phyloP scores from a whole-genome alignment of 2,113 vertebrate genomes.

The Microcebus lehilahytsara region DNA sequence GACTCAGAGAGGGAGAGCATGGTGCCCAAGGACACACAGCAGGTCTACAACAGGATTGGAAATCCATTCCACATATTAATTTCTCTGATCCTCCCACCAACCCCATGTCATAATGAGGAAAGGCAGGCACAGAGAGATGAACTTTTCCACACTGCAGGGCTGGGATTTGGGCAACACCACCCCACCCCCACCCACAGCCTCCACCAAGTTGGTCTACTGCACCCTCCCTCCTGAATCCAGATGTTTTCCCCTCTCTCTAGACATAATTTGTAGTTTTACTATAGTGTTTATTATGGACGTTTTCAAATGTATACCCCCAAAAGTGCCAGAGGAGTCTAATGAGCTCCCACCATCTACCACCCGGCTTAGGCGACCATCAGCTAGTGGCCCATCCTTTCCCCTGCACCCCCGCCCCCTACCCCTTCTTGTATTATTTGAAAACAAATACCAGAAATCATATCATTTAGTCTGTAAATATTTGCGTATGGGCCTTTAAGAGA shows the following conservation, averaged over 20 bases:
- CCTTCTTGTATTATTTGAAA: background rate
- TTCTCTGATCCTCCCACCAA: background rate
- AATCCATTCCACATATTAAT: fast-evolving
- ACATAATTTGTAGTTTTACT: background rate
- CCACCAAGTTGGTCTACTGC: background rate
- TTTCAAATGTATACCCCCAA: background rate
- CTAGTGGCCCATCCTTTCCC: background rate
- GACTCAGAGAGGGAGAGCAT: background rate
- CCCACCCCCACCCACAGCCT: background rate
- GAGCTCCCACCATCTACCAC: background rate
- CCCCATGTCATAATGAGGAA: background rate
- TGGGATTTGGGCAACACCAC: background rate
- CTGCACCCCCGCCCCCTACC: too few species aligned
- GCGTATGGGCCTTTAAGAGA: background rate
- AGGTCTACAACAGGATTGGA: too few species aligned
- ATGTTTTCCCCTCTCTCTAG: background rate
- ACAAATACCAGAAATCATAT: background rate
- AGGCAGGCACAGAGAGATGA: background rate
- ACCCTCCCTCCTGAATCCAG: background rate
- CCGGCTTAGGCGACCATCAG: background rate
- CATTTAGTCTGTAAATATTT: background rate
- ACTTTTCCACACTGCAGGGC: background rate
- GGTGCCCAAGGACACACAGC: background rate
- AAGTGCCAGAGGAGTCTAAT: background rate
- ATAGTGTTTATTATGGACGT: background rate